Conservation (phyloP, 2,888 invertebrate species). For the Tenthredo scrophulariae region DNA sequence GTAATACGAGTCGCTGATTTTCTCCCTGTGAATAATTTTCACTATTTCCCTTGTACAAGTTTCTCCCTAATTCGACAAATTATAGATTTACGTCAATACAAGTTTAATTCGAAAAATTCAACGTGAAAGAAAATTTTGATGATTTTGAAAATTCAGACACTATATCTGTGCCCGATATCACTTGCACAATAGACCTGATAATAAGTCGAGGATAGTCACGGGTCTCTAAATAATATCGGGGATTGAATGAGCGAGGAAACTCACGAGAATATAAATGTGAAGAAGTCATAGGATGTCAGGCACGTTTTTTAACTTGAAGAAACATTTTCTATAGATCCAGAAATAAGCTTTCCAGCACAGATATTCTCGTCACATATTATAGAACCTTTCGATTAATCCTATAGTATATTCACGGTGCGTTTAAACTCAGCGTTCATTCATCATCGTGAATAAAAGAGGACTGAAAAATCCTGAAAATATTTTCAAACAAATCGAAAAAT, state of each 20-base stretch:
- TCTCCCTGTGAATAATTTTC: not conserved
- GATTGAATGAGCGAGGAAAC: conserved; percentile 14
- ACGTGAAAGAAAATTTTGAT: not conserved
- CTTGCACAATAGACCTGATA: not conserved
- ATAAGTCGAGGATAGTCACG: not conserved
- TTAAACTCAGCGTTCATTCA: not conserved
- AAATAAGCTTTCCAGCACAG: not conserved
- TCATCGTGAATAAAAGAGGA: not conserved
- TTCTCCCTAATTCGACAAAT: not conserved
- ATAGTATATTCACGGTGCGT: not conserved
- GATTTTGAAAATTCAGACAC: not conserved
- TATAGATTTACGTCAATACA: not conserved
- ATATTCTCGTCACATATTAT: not conserved
- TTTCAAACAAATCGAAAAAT: not conserved
- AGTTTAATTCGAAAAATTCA: not conserved
- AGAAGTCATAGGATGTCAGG: conserved; percentile 15
- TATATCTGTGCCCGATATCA: not conserved
- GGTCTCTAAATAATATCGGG: conserved; percentile 30
- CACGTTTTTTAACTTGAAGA: conserved; percentile 10
- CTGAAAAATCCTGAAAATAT: not conserved
- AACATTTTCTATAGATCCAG: not conserved
- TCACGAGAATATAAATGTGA: conserved; percentile 11
- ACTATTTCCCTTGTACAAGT: not conserved
- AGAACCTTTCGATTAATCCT: not conserved
- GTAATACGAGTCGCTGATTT: not conserved